Evolutionary conservation across 2,888 invertebrate species (phyloP).

Genomic region (Entomobrya multifasciata): DNA sequence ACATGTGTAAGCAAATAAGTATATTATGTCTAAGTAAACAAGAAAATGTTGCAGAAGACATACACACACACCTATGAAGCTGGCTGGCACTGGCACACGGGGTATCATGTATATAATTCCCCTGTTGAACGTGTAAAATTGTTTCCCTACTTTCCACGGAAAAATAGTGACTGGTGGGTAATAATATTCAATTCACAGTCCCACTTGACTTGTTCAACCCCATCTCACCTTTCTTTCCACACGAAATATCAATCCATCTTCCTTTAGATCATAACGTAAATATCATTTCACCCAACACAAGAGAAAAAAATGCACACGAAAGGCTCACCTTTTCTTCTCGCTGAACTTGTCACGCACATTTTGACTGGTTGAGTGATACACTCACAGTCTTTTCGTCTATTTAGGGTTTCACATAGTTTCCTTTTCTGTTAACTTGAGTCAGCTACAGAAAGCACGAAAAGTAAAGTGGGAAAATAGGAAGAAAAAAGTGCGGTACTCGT

Average conservation of each 20-base stretch:
- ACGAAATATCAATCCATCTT: slow-evolving; percentile 79
- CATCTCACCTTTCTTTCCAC: slow-evolving; percentile 75
- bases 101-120: background rate
- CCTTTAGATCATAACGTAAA: slow-evolving; percentile 64
- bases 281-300: slow-evolving; percentile 38
- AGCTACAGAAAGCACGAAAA: background rate
- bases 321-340: slow-evolving; percentile 40
- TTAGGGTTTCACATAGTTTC: slow-evolving; percentile 41
- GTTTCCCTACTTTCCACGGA: slow-evolving; percentile 60
- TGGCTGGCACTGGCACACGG: no score
- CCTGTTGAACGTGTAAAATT: slow-evolving; percentile 50
- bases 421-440: slow-evolving; percentile 12
- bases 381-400: slow-evolving; percentile 23
- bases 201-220: slow-evolving; percentile 69
- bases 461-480: slow-evolving; percentile 2
- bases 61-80: no score
- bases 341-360: slow-evolving; percentile 68
- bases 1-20: slow-evolving; percentile 73
- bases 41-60: slow-evolving; percentile 52
- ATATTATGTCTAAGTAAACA: slow-evolving; percentile 69
- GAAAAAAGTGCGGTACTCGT: slow-evolving; percentile 2
- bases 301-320: slow-evolving; percentile 54
- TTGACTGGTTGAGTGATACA: slow-evolving; percentile 35
- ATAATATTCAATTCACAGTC: slow-evolving; percentile 53
- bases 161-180: slow-evolving; percentile 45